Conservation (phyloP, 2,113 vertebrate species). For the Oenanthe oenanthe region DNA sequence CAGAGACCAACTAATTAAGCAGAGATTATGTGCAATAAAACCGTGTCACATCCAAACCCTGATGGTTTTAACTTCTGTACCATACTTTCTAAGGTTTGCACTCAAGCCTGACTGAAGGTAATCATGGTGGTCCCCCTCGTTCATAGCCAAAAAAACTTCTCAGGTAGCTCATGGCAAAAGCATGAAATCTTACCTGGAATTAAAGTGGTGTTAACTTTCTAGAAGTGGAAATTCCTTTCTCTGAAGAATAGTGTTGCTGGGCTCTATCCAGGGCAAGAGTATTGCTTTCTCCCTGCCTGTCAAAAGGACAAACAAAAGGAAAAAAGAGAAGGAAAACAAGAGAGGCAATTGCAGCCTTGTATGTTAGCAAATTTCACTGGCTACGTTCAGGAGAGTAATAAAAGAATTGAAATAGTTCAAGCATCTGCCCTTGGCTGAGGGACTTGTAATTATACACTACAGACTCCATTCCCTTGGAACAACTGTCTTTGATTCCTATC, state of each 20-base stretch:
- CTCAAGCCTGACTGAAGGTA: slow-evolving; percentile 4
- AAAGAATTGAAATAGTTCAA: slow-evolving; percentile 55
- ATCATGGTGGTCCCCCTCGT: neutral
- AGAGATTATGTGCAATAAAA: slow-evolving; percentile 13
- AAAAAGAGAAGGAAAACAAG: neutral
- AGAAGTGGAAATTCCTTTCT: slow-evolving; percentile 17
- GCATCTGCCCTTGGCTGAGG: slow-evolving; percentile 27
- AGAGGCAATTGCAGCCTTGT: neutral
- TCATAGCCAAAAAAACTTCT: neutral
- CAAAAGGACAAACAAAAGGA: neutral
- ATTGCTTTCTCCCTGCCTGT: neutral
- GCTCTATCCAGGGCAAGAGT: neutral
- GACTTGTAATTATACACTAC: neutral
- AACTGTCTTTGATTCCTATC: slow-evolving; percentile 26
- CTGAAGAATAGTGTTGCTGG: neutral
- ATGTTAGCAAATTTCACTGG: neutral
- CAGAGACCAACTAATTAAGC: slow-evolving; percentile 47
- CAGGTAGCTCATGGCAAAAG: neutral
- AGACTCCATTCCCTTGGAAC: slow-evolving; percentile 37
- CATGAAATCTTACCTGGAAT: slow-evolving; percentile 41
- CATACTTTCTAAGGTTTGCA: neutral
- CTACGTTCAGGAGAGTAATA: slow-evolving; percentile 44
- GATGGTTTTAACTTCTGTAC: slow-evolving; percentile 47
- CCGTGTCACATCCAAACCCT: neutral
- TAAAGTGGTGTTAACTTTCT: slow-evolving; percentile 38